Percentiles rank a stretch among this genome's conserved stretches.
Evolutionary conservation across 1,140 invertebrate genomes (phyloP).

Genomic region (Cheumatopsyche charites): DNA sequence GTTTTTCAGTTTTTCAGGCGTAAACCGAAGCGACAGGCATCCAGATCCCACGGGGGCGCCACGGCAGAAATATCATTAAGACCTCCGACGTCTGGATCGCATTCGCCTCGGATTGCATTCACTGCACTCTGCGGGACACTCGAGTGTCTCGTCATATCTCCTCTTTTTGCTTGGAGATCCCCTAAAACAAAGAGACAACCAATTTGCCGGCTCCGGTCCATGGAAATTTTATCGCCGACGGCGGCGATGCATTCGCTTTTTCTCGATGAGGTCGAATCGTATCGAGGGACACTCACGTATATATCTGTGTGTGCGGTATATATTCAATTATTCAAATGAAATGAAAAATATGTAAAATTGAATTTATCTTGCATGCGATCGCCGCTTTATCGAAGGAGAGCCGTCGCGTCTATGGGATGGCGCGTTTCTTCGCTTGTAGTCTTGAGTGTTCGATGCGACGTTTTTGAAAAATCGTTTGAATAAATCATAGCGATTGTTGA

Average conservation of each 20-base stretch:
- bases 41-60: background rate
- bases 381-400: too few relatives aligned
- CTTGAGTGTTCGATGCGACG: too few relatives aligned
- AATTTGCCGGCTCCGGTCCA: slow-evolving; percentile 3
- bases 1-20: slow-evolving; percentile 1
- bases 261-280: background rate
- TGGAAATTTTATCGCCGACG: slow-evolving; percentile 7
- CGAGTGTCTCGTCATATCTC: slow-evolving; percentile 4
- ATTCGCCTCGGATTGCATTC: background rate
- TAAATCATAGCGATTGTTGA: too few relatives aligned
- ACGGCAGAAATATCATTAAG: slow-evolving; percentile 28
- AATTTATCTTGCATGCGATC: background rate
- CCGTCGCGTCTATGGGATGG: too few relatives aligned
- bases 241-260: background rate
- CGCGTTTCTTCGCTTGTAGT: too few relatives aligned
- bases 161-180: slow-evolving; percentile 8
- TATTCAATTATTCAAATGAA: slow-evolving; percentile 9
- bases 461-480: too few relatives aligned
- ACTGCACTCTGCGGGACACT: background rate
- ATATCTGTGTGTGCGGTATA: background rate
- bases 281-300: background rate
- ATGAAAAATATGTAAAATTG: slow-evolving; percentile 9
- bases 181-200: slow-evolving; percentile 20
- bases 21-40: slow-evolving; percentile 25
- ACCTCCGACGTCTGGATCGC: slow-evolving; percentile 29